These are phyloP conservation scores for Cactoblastis cactorum DNA, from an alignment of 2,888 invertebrate species.

Conservation along the genomic window DNA sequence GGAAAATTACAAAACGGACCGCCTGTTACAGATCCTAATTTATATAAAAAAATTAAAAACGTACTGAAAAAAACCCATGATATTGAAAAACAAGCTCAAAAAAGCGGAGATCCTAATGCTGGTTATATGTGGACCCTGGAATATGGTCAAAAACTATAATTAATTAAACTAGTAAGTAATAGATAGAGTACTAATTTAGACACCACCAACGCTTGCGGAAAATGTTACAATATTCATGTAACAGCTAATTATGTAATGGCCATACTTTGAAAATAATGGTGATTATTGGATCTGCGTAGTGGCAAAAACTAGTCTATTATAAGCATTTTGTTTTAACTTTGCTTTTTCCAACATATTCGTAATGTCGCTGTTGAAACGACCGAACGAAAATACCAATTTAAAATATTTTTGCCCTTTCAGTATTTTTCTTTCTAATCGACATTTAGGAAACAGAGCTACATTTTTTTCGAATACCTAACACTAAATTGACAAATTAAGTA, in stretches of 20 bases:
- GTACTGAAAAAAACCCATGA: conserved; percentile 63
- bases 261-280: neutral
- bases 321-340: neutral
- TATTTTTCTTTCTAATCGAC: no score
- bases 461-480: no score
- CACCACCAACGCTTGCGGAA: neutral
- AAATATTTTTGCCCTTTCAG: no score
- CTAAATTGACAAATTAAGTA: no score
- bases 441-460: no score
- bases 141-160: conserved; percentile 65
- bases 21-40: conserved; percentile 38
- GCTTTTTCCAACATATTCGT: no score
- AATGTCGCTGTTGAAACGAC: no score
- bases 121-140: conserved; percentile 76
- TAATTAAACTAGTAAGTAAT: neutral
- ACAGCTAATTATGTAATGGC: neutral
- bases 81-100: conserved; percentile 56
- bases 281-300: neutral
- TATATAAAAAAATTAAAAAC: conserved; percentile 52
- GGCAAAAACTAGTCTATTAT: neutral
- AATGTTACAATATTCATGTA: neutral
- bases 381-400: no score
- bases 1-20: conserved; percentile 43
- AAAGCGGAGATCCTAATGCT: conserved; percentile 66
- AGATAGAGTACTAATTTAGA: neutral